Percentiles rank a stretch among this genome's conserved stretches.
These are phyloP conservation scores for Cherax destructor DNA, from an alignment of 1,140 invertebrate genomes.

Conservation along the genomic window DNA sequence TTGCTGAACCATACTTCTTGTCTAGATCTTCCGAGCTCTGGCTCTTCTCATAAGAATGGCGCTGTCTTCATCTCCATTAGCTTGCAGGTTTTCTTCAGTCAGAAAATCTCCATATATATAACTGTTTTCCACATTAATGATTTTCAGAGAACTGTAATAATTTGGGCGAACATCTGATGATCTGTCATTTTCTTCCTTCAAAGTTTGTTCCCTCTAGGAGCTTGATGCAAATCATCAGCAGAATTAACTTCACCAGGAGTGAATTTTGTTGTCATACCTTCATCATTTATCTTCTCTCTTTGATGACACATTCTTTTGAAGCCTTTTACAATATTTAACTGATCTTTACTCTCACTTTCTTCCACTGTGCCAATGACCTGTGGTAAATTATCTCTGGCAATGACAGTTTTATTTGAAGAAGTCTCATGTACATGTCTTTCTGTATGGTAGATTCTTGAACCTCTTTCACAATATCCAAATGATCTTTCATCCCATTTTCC, in stretches of 20 bases:
- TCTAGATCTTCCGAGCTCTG: not conserved
- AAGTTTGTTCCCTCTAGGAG: no score
- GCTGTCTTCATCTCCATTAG: not conserved
- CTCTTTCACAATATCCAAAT: no score
- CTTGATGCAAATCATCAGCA: no score
- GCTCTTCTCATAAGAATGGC: not conserved
- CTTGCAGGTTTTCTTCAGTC: not conserved
- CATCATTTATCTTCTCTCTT: no score
- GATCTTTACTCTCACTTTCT: no score
- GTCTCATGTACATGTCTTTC: no score
- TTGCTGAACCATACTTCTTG: not conserved
- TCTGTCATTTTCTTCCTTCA: not conserved
- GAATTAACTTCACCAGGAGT: no score
- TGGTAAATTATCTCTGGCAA: not conserved
- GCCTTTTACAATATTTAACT: no score
- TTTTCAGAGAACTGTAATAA: not conserved
- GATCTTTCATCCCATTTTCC: no score
- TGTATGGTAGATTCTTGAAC: no score
- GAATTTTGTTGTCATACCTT: no score
- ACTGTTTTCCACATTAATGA: not conserved
- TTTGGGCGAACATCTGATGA: not conserved
- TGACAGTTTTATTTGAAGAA: no score
- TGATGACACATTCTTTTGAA: not conserved
- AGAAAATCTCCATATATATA: not conserved
- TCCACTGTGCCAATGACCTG: not conserved